Evolutionary conservation across 2,797 vertebrate genomes (phyloP).

Genomic region (Argyrosomus regius): DNA sequence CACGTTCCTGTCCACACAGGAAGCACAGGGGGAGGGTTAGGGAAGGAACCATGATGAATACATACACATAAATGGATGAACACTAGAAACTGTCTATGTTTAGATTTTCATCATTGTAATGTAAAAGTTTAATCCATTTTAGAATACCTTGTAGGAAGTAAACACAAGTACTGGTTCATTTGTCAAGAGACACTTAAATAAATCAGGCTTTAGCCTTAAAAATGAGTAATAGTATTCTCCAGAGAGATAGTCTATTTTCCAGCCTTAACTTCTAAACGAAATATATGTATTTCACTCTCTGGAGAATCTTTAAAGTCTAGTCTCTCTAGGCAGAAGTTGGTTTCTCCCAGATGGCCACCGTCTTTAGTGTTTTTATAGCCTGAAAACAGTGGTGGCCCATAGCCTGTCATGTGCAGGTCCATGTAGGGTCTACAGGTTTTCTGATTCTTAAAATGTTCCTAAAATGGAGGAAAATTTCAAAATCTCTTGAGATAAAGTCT

Average conservation of each 20-base stretch:
- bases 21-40: neutral
- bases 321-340: neutral
- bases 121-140: neutral
- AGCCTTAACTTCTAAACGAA: neutral
- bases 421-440: neutral
- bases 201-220: neutral
- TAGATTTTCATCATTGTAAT: neutral
- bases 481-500: neutral
- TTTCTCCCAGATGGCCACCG: neutral
- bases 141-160: neutral
- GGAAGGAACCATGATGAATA: neutral
- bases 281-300: neutral
- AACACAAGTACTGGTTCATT: neutral
- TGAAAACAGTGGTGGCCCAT: neutral
- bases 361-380: neutral
- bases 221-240: neutral
- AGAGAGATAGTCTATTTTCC: neutral
- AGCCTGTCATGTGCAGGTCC: neutral
- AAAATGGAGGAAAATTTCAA: neutral
- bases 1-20: slow-evolving; percentile 16
- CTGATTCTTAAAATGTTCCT: neutral
- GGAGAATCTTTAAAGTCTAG: neutral
- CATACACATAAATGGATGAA: neutral
- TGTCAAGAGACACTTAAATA: neutral
- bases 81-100: neutral